These are phyloP conservation scores for Sinosuthora webbiana DNA, from an alignment of 2,113 vertebrate genomes.

Conservation along the genomic window DNA sequence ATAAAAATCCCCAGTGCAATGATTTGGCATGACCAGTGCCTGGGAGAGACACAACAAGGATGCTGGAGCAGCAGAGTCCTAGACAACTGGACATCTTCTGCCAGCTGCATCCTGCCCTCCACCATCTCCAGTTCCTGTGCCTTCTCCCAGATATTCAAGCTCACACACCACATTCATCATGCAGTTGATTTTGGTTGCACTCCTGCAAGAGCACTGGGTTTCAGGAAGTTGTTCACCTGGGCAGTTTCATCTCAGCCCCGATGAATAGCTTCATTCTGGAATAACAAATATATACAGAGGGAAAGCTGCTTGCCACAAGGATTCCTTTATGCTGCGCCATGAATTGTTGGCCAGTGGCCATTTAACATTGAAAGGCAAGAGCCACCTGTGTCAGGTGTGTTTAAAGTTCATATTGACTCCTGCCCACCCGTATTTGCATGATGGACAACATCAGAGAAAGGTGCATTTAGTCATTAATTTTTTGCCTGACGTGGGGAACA, in stretches of 20 bases:
- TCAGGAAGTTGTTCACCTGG: constrained; percentile 11
- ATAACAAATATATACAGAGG: constrained; percentile 48
- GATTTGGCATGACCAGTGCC: neutral
- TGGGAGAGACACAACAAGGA: neutral
- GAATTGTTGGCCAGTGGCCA: constrained; percentile 65
- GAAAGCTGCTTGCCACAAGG: constrained; percentile 44
- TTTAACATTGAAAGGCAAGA: constrained; percentile 50
- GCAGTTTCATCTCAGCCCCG: neutral
- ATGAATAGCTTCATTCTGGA: constrained; percentile 46
- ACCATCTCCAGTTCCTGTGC: neutral
- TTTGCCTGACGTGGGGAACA: constrained; percentile 47
- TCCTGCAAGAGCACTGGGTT: neutral
- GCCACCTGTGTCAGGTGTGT: constrained; percentile 73
- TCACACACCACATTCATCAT: neutral
- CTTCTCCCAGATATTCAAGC: neutral
- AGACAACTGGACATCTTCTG: neutral
- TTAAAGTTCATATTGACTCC: constrained; percentile 69
- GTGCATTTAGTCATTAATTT: constrained; percentile 43
- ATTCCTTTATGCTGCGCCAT: constrained; percentile 35
- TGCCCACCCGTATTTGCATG: constrained; percentile 37
- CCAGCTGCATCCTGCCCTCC: neutral
- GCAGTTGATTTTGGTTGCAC: neutral
- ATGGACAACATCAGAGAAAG: constrained; percentile 54
- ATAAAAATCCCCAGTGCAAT: neutral
- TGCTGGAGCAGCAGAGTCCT: neutral